Conservation (phyloP, 2,888 invertebrate genomes). For the Autographa pulchrina region DNA sequence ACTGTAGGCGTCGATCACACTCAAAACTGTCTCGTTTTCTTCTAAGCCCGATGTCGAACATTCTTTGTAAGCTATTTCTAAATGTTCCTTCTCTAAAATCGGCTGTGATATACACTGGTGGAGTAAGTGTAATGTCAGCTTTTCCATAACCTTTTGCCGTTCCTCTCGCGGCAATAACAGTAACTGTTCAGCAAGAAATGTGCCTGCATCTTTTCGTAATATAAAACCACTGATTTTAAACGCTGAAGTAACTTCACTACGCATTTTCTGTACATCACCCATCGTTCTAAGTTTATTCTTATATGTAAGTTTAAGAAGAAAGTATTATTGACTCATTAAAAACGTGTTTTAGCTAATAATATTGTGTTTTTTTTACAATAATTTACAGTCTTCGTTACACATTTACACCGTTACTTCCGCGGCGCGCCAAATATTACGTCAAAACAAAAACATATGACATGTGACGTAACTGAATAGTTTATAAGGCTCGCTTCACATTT, state of each 20-base stretch:
- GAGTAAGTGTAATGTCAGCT: slow-evolving; percentile 93
- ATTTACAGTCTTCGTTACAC: neutral
- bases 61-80: slow-evolving; percentile 93
- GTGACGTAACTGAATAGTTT: neutral
- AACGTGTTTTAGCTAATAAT: neutral
- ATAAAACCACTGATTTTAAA: slow-evolving; percentile 94
- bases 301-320: neutral
- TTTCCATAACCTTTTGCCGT: slow-evolving; percentile 92
- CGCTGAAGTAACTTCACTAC: slow-evolving; percentile 90
- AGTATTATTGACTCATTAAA: neutral
- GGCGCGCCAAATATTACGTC: neutral
- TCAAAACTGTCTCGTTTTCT: slow-evolving; percentile 92
- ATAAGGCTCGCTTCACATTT: neutral
- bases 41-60: slow-evolving; percentile 90
- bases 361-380: neutral
- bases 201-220: slow-evolving; percentile 93
- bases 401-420: neutral
- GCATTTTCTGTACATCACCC: slow-evolving; percentile 85
- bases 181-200: slow-evolving; percentile 92
- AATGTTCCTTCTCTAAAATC: slow-evolving; percentile 92
- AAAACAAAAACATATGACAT: neutral
- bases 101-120: slow-evolving; percentile 93
- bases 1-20: slow-evolving; percentile 94
- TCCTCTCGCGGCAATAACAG: slow-evolving; percentile 88
- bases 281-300: slow-evolving; percentile 56